phyloP scores from a whole-genome alignment of 35 echinoderm and acorn worm genomes.

The Strongylocentrotus purpuratus region DNA sequence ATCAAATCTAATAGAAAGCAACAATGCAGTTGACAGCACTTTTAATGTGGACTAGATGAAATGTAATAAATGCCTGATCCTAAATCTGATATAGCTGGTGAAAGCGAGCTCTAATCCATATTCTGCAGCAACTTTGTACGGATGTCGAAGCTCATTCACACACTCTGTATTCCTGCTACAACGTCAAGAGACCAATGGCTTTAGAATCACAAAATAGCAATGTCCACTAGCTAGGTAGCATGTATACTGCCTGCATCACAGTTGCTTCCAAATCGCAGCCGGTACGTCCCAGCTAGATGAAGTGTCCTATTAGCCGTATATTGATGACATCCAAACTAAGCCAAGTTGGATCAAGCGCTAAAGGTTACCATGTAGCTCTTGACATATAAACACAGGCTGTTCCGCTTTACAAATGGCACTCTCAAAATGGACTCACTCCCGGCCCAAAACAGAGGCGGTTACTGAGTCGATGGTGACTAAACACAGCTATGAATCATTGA shows the following conservation, averaged over 20 bases:
- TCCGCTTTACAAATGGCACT: not conserved
- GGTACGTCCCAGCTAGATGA: not conserved
- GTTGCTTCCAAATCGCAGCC: not conserved
- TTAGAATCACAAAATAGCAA: not conserved
- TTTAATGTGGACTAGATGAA: not conserved
- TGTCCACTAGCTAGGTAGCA: not conserved
- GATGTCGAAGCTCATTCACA: not conserved
- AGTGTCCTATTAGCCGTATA: not conserved
- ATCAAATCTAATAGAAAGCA: not conserved
- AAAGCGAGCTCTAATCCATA: not conserved
- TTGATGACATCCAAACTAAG: not conserved
- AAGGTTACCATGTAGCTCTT: not conserved
- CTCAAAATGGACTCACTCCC: not conserved
- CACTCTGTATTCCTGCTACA: not conserved
- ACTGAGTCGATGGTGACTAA: not conserved
- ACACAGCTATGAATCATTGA: not conserved
- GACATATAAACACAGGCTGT: not conserved
- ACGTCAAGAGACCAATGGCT: not conserved
- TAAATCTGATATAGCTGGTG: not conserved
- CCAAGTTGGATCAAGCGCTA: not conserved
- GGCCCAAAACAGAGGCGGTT: not conserved
- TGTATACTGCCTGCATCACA: not conserved
- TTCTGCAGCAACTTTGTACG: not conserved
- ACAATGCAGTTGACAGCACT: not conserved
- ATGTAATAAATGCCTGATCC: not conserved